Percentiles rank a stretch among this genome's conserved stretches.
Evolutionary conservation across 64 coral and sea anemone genomes (phyloP).

Genomic region (Pachyseris speciosa): DNA sequence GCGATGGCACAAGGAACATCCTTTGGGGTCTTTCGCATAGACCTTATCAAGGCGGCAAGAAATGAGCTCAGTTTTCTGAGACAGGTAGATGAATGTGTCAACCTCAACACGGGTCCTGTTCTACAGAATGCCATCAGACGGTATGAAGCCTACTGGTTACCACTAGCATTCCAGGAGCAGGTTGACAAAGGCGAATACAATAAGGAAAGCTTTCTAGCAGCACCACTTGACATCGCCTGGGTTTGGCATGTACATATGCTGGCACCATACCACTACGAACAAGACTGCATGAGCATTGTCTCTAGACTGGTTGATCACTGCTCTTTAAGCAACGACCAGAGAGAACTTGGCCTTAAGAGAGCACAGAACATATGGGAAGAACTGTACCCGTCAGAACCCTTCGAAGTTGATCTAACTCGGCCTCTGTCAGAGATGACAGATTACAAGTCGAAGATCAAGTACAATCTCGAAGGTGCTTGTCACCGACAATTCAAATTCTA

Average conservation of each 20-base stretch:
- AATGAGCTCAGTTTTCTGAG: slow-evolving; percentile 56
- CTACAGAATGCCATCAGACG: slow-evolving; percentile 71
- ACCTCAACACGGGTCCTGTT: slow-evolving; percentile 16
- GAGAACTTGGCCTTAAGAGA: neutral
- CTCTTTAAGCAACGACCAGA: neutral
- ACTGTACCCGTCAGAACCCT: neutral
- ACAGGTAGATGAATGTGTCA: slow-evolving; percentile 29
- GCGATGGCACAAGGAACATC: neutral
- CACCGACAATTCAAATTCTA: too few species aligned
- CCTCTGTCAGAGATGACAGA: neutral
- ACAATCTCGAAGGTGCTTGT: slow-evolving; percentile 41
- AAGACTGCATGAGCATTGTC: slow-evolving; percentile 14
- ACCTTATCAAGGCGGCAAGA: slow-evolving; percentile 25
- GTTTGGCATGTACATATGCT: too few species aligned
- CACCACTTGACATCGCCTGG: slow-evolving; percentile 58
- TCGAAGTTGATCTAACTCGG: slow-evolving; percentile 39
- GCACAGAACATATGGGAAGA: slow-evolving; percentile 6
- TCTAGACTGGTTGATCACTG: slow-evolving; percentile 19
- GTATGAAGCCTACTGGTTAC: slow-evolving; percentile 75
- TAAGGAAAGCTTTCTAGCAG: neutral
- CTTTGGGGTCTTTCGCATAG: neutral
- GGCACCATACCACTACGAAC: slow-evolving; percentile 34
- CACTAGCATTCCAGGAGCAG: slow-evolving; percentile 7
- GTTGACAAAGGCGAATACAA: neutral
- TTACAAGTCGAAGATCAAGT: slow-evolving; percentile 36